A percentile compares a stretch with the other conserved stretches of the same genome.
phyloP scores from a whole-genome alignment of 2,888 invertebrate species.

The Onthophagus sagittarius region DNA sequence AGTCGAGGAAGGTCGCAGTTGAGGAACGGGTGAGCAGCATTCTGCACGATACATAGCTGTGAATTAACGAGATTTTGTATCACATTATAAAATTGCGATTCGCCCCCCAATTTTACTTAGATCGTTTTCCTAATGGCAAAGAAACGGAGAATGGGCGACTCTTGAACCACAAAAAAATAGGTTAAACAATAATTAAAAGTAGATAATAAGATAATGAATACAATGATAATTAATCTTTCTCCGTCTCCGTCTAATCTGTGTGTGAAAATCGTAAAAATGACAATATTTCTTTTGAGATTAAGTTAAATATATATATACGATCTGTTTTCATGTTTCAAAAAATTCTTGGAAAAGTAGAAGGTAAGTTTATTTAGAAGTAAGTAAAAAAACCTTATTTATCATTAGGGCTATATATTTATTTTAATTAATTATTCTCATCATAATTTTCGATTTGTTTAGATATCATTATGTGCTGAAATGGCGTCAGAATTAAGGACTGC shows the following conservation, averaged over 20 bases:
- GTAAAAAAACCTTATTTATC: neutral
- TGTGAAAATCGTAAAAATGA: neutral
- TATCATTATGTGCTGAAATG: conserved; percentile 70
- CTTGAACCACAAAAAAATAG: neutral
- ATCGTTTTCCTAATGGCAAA: neutral
- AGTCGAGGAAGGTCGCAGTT: conserved; percentile 86
- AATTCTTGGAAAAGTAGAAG: conserved; percentile 49
- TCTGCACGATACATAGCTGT: conserved; percentile 52
- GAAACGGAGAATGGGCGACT: neutral
- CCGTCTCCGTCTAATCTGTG: neutral
- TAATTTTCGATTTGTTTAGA: conserved; percentile 47
- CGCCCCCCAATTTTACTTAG: conserved; percentile 22
- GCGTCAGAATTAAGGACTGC: conserved; percentile 67
- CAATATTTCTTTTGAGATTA: neutral
- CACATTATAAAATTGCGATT: neutral
- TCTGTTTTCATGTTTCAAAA: conserved; percentile 48
- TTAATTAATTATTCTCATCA: neutral
- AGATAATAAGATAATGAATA: neutral
- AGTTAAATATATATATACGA: neutral
- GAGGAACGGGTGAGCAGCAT: conserved; percentile 79
- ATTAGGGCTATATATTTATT: neutral
- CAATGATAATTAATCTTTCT: neutral
- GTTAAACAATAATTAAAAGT: neutral
- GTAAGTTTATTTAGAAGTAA: conserved; percentile 42
- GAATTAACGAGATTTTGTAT: conserved; percentile 25